Evolutionary conservation across 2,888 invertebrate genomes (phyloP).

Genomic region (Holacanthella duospinosa): DNA sequence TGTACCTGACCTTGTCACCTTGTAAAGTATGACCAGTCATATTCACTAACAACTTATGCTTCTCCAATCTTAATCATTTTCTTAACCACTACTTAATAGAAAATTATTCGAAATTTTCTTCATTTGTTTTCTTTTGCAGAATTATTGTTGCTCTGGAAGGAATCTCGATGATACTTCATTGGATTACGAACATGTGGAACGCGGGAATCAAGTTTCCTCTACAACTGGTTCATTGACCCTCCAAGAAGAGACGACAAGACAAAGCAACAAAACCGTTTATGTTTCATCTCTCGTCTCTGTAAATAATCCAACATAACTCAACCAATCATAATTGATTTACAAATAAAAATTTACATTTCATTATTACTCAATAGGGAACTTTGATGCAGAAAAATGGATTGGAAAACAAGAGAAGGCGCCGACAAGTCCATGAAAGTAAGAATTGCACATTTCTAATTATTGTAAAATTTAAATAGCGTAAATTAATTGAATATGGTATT

Average conservation of each 20-base stretch:
- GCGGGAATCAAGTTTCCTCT: slow-evolving; percentile 25
- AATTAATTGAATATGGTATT: no score
- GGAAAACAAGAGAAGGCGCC: slow-evolving; percentile 28
- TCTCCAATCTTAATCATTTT: no score
- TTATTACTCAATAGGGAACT: slow-evolving; percentile 18
- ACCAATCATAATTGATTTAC: slow-evolving; percentile 1
- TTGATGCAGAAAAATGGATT: slow-evolving; percentile 34
- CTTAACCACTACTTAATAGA: no score
- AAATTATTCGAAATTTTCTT: no score
- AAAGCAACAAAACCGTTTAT: no score
- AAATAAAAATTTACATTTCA: slow-evolving; percentile 3
- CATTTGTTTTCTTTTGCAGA: no score
- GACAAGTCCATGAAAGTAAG: slow-evolving; percentile 33
- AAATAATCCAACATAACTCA: slow-evolving; percentile 13
- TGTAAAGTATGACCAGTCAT: slow-evolving; percentile 25
- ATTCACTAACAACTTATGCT: no score
- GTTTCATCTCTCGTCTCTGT: no score
- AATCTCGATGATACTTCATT: slow-evolving; percentile 22
- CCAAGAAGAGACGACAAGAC: slow-evolving; percentile 5
- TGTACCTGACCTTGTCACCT: slow-evolving; percentile 26
- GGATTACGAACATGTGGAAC: slow-evolving; percentile 33
- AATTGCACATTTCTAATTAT: no score
- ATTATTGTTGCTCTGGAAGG: slow-evolving; percentile 32
- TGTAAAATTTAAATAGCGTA: not conserved
- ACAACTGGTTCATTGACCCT: not conserved